phyloP scores from a whole-genome alignment of 2,888 invertebrate species.

The Sycophila texana region DNA sequence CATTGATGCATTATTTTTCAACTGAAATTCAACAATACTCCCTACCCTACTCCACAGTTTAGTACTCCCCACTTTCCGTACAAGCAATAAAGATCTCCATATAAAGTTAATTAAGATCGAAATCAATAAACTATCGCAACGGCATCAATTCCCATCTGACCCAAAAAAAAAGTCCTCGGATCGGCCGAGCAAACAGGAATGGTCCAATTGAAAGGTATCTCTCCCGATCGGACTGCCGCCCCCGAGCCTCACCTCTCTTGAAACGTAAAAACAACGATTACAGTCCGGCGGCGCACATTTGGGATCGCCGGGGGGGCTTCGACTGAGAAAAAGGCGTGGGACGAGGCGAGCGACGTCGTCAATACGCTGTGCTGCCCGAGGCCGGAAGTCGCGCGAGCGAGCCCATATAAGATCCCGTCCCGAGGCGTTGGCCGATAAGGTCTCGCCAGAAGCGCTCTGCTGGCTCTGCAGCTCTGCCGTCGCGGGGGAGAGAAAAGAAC shows the following conservation, averaged over 20 bases:
- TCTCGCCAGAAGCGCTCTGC: not conserved
- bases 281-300: not conserved
- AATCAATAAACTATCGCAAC: no score
- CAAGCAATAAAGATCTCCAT: no score
- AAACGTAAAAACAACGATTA: constrained; percentile 4
- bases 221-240: not conserved
- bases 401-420: not conserved
- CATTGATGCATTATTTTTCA: no score
- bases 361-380: not conserved
- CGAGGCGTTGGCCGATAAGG: constrained; percentile 15
- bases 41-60: no score
- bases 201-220: constrained; percentile 13
- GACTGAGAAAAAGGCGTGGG: not conserved
- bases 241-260: no score
- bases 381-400: constrained; percentile 21
- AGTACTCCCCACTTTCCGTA: no score
- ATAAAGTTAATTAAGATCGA: no score
- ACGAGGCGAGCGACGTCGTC: no score
- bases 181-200: constrained; percentile 16
- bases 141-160: no score
- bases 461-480: not conserved
- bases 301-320: not conserved
- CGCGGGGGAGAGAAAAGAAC: not conserved
- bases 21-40: no score
- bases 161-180: not conserved